Evolutionary conservation across 2,797 vertebrate genomes (phyloP), one percentile per base, ranked within the genome.

Genomic region (Iguana delicatissima): DNA sequence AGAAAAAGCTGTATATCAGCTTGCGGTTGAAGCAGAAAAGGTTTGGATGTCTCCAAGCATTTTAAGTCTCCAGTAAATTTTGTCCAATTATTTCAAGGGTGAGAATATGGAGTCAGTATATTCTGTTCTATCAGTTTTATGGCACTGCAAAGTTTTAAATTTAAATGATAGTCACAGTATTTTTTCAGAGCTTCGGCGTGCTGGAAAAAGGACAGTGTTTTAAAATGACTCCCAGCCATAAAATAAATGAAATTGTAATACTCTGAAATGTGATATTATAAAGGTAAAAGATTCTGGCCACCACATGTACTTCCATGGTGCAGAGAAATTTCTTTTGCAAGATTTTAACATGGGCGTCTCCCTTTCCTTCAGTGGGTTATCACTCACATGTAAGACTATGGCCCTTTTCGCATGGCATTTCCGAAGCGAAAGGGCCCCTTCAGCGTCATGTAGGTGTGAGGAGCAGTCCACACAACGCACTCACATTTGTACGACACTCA

Each of bases 1-100:
- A 35, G 26, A 46, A 32, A 93, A 93, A 93, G 82, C 91, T 55
- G n/a, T 64, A 32, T 89, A 16, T 89, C 38, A 64, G 6, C 50
- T 89, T 87, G 82, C 62, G 72, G 82, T 35, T 1, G 0, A 92
- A 84, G 6, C 16, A 9, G 0, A 0, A 3, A 74, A 74, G 14
- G 26, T 80, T 59, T 32, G 64, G 7, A 0, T 0, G 69, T 83
- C 64, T 74, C 80, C 83, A 92, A 62, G 73, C 29, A 32, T 84
- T 67, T 79, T 18, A 73, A 32, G 32, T 72, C 62, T 29, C 50
- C 32, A 57, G 4, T 64, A 24, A 64, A 29, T 16, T 76, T 88
- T 91, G 29, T 35, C 29, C 26, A 14, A 67, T 82, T 57, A 86
- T 88, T 73, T 89, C 57, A 89, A 38, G 22, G 32, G 29, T 85